A percentile compares a stretch with the other conserved stretches of the same genome.
These are phyloP conservation scores for Lagopus leucura DNA, from an alignment of 2,113 vertebrate species.

Conservation along the genomic window DNA sequence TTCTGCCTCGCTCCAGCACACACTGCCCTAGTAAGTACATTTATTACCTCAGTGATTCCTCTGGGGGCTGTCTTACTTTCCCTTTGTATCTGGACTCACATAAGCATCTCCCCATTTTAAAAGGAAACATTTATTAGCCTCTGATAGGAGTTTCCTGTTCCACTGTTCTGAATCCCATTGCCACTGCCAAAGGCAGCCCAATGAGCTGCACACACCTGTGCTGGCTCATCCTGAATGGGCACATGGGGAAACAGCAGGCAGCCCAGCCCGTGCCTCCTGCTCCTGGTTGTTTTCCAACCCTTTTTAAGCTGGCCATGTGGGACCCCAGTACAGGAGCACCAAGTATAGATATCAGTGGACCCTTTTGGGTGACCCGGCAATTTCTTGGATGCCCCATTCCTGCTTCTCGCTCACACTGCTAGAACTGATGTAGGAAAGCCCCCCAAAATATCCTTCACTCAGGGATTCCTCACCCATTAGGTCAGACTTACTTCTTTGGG, in stretches of 20 bases:
- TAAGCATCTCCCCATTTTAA: constrained; percentile 51
- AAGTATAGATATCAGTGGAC: background rate
- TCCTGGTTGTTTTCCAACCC: background rate
- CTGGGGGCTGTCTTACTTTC: constrained; percentile 65
- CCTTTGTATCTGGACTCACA: constrained; percentile 60
- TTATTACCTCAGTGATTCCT: constrained; percentile 64
- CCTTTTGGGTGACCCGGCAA: no score
- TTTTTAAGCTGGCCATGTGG: background rate
- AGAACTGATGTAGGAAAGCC: background rate
- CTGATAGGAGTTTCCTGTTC: constrained; percentile 34
- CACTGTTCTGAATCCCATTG: background rate
- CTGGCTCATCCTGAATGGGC: rapidly evolving
- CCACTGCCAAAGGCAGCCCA: background rate
- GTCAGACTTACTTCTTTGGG: background rate
- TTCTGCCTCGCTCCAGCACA: constrained; percentile 57
- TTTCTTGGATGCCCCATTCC: background rate
- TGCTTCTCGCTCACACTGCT: background rate
- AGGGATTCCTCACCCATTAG: background rate
- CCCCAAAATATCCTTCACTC: constrained; percentile 19
- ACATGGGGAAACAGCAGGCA: rapidly evolving
- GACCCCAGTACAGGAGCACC: background rate
- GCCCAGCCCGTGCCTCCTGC: rapidly evolving
- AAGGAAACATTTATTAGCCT: constrained; percentile 52
- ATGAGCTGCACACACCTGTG: background rate
- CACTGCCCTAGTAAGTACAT: constrained; percentile 64